Percentiles rank a stretch among this genome's conserved stretches.
phyloP scores from a whole-genome alignment of 1,140 invertebrate species.

The Ips nitidus region DNA sequence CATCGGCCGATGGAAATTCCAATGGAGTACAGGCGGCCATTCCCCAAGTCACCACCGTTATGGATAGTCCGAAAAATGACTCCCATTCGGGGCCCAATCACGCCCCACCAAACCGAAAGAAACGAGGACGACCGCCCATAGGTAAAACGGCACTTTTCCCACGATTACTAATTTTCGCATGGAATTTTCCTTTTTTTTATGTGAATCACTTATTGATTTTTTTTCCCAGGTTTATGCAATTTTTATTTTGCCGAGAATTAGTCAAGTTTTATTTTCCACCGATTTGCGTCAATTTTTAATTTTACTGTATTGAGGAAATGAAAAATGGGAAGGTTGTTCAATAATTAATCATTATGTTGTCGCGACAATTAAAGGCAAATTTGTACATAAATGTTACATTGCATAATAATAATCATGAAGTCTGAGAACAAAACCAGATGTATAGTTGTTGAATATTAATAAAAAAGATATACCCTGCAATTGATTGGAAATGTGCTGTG shows the following conservation, averaged over 20 bases:
- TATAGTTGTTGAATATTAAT: no score
- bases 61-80: conserved; percentile 47
- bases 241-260: neutral
- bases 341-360: no score
- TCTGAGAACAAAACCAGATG: no score
- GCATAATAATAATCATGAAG: no score
- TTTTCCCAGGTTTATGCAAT: neutral
- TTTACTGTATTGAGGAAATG: no score
- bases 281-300: no score
- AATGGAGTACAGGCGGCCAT: conserved; percentile 55
- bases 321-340: no score
- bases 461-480: no score
- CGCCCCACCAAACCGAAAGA: conserved; percentile 46
- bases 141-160: conserved; percentile 9
- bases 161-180: neutral
- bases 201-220: neutral
- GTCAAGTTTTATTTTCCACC: neutral
- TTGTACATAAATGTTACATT: no score
- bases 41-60: conserved; percentile 50
- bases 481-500: no score
- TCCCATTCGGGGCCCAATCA: conserved; percentile 17
- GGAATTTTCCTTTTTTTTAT: neutral
- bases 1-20: conserved; percentile 52
- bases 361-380: no score
- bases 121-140: conserved; percentile 64